Percentiles rank a stretch among this genome's conserved stretches.
These are phyloP conservation scores for Drosophila eugracilis DNA, from an alignment of 1,140 invertebrate species.

Conservation along the genomic window DNA sequence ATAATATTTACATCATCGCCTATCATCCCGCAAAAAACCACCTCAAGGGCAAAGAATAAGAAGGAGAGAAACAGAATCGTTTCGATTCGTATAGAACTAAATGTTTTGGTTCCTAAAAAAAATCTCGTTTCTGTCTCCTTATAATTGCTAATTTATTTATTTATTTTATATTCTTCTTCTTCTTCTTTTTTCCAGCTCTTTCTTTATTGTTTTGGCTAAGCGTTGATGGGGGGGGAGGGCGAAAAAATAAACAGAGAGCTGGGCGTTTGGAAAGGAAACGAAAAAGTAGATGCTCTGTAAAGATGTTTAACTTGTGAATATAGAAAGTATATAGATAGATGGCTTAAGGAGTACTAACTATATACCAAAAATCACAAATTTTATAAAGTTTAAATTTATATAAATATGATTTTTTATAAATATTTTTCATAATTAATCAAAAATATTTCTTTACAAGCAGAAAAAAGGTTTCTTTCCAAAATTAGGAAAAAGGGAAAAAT, in stretches of 20 bases:
- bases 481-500: too few relatives aligned
- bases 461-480: too few relatives aligned
- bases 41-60: constrained; percentile 35
- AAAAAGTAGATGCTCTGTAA: constrained; percentile 6
- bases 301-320: too few relatives aligned
- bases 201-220: constrained; percentile 55
- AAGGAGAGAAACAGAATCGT: constrained; percentile 11
- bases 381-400: too few relatives aligned
- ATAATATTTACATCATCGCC: constrained; percentile 41
- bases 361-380: too few relatives aligned
- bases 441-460: too few relatives aligned
- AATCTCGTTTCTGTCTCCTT: constrained; percentile 66
- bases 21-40: constrained; percentile 2
- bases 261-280: too few relatives aligned
- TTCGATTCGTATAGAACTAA: constrained; percentile 17
- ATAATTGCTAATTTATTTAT: constrained; percentile 79
- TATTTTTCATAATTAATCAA: too few relatives aligned
- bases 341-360: too few relatives aligned
- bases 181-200: constrained; percentile 63
- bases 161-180: constrained; percentile 68
- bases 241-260: constrained; percentile 35
- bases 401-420: too few relatives aligned
- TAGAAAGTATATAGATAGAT: too few relatives aligned
- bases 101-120: constrained; percentile 51
- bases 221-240: constrained; percentile 3